phyloP scores from a whole-genome alignment of 2,113 vertebrate species.

The Silurus meridionalis region DNA sequence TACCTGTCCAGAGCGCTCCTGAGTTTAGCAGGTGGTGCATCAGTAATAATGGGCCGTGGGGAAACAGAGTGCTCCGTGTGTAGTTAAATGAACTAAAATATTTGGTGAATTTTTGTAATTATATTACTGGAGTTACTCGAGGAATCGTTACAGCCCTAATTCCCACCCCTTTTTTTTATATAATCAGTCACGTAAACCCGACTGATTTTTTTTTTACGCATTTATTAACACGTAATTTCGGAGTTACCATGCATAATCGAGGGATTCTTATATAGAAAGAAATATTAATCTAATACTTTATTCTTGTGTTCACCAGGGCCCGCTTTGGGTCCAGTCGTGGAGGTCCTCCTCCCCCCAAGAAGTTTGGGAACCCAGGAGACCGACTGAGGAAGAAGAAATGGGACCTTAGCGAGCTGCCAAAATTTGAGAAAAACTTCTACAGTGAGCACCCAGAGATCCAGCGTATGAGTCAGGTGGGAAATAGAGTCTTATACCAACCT shows the following conservation, averaged over 20 bases:
- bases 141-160: background rate
- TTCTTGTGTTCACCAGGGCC: constrained; percentile 50
- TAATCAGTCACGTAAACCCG: background rate
- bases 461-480: constrained; percentile 78
- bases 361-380: constrained; percentile 94
- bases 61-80: no score
- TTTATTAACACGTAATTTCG: background rate
- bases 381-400: constrained; percentile 94
- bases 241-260: background rate
- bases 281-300: background rate
- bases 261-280: background rate
- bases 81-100: no score
- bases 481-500: background rate
- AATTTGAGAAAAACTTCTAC: constrained; percentile 99
- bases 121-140: no score
- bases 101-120: no score
- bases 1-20: no score
- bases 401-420: constrained; percentile 92
- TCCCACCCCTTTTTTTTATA: background rate
- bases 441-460: constrained; percentile 88
- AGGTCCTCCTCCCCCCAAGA: constrained; percentile 83
- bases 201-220: background rate
- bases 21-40: no score
- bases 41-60: no score
- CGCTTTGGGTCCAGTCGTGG: constrained; percentile 76